Evolutionary conservation across 2,797 vertebrate genomes (phyloP), one percentile per base, ranked within the genome.

Genomic region (Lagodon rhomboides): DNA sequence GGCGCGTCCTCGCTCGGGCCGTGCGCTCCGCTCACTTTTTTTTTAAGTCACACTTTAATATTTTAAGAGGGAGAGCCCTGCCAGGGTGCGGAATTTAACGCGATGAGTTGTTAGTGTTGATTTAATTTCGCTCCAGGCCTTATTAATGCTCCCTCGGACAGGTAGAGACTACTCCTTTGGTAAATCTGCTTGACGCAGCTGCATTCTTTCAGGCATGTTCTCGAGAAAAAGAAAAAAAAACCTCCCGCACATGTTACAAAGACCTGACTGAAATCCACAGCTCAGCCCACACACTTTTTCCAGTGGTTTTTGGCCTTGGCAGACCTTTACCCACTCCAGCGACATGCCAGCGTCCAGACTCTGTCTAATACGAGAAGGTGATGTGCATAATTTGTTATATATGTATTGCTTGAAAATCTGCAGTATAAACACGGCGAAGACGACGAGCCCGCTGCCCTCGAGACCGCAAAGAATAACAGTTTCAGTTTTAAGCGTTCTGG

Each of bases 321-420:
- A 91, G 87, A 86, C 88, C 89, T 89, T 84, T 81, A 85, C 81
- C 91, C 86, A 79, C 78, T 85, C 3, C 82, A 80, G 85, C 84
- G 73, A 73, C 87, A 84, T 73, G 85, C 87, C 89, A 88, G 83
- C 80, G 83, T 93, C 92, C 92, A 92, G 87, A 84, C 85, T 89
- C 79, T 77, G 88, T 88, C 91, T 91, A 94, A 94, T 85, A 92
- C 84, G 85, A 94, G 92, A 93, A 94, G 91, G 88, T 93, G 93
- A 94, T 95, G 89, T 92, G 93, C 90, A 93, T 94, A 94, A 94
- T 95, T 94, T 94, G 90, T 93, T 90, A 90, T 93, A 93, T 91
- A 93, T 92, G 88, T 91, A 93, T 94, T 93, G 85, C 89, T 88
- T 82, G 65, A 92, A 92, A 92, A 92, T 90, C 78, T 84, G 86